Evolutionary conservation across 2,888 invertebrate genomes (phyloP), one percentile per base, ranked within the genome.

Genomic region (Drosophila birchii): DNA sequence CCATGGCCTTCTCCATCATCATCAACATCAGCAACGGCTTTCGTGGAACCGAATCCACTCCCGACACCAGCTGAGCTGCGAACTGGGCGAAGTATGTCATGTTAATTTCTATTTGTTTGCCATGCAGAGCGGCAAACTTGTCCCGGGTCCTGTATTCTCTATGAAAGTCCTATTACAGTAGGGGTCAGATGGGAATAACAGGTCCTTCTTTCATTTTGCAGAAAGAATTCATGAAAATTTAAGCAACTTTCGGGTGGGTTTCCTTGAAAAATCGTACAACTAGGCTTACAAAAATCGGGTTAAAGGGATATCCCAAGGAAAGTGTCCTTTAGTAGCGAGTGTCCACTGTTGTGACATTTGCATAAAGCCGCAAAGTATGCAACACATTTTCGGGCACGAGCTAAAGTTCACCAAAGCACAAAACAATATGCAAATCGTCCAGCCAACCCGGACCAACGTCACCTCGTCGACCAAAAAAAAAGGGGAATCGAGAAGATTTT

Each of bases 291-390:
- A 18, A 18, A 8, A 9, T 9, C 3, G n/a, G 8, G 1, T 47
- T 26, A 20, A 23, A 7, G 1, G 7, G 1, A 11, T 45, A n/a
- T 1, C 2, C 16, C 3, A 3, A 16, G 8, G 3, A 5, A 20
- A 7, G 7, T 11, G 14, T 44, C 26, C 26, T 3, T 41, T 26
- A 61, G 53, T 36, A 18, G n/a, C 11, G 38, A 49, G 54, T 58
- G 26, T 29, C 16, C 66, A 73, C 72, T 73, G 72, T 72, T 47
- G 71, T 81, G 77, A 71, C 59, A 86, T 86, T 86, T 86, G 77
- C 88, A 86, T 86, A 86, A 78, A 58, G 76, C 80, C 81, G 84
- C 80, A 79, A 87, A 86, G 81, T 80, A 81, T 86, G 88, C 86
- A 86, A 69, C 80, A 86, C 80, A 86, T 78, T 86, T 73, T 73